These are phyloP conservation scores for Stichodactyla helianthus DNA, from an alignment of 64 coral and sea anemone species.

Conservation along the genomic window DNA sequence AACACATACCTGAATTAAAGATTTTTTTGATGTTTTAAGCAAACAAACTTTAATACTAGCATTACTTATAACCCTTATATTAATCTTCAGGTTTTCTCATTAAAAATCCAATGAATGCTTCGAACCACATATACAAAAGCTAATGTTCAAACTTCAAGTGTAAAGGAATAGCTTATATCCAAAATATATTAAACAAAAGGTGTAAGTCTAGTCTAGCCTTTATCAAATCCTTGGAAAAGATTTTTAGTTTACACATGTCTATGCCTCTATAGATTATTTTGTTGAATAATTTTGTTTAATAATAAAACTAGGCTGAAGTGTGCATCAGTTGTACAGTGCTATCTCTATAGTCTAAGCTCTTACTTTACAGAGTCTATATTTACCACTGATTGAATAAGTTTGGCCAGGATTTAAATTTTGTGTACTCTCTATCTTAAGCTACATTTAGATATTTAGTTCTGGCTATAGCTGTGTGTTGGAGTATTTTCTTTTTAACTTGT, in stretches of 20 bases:
- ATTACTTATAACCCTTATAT: neutral
- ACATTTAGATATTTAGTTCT: too few relatives aligned
- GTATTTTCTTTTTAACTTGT: neutral
- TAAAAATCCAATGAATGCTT: neutral
- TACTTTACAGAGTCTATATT: too few relatives aligned
- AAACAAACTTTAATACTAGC: neutral
- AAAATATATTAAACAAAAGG: neutral
- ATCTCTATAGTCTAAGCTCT: too few relatives aligned
- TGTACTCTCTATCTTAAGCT: too few relatives aligned
- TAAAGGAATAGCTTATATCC: neutral
- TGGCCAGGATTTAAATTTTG: too few relatives aligned
- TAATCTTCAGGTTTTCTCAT: slow-evolving; percentile 19
- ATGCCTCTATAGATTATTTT: neutral
- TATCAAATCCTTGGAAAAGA: neutral
- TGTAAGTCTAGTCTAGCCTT: neutral
- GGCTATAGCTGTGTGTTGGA: neutral
- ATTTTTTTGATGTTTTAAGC: slow-evolving; percentile 12
- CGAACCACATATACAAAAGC: slow-evolving; percentile 5
- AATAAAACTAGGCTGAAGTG: neutral
- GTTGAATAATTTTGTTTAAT: neutral
- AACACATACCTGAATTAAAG: neutral
- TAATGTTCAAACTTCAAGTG: slow-evolving; percentile 10
- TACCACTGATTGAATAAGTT: too few relatives aligned
- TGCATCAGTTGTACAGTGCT: neutral
- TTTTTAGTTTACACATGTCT: neutral